Base-by-base conservation (phyloP, 2,888 invertebrate species). In the Synanthedon tipuliformis region DNA sequence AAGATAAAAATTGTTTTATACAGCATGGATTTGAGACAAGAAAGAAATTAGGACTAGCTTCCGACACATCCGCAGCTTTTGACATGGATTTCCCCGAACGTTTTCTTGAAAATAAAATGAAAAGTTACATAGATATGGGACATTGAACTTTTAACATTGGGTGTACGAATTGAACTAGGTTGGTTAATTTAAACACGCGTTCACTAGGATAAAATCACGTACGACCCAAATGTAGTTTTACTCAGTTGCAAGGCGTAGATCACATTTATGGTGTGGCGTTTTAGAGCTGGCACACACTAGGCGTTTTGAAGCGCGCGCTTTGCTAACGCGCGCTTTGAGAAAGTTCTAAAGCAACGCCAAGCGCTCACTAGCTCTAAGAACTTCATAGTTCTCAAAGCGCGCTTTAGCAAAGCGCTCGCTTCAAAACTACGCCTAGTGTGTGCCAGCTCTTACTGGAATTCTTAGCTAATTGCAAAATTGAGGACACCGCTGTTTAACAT, bases 121-220 rank as follows among this genome's bases (percentile, higher is more conserved):
- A 40, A 18, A 41, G 40, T 18, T 48, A 53, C 41, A 50, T 52
- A 41, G 52, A 40, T 53, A 18, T 27, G 50, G 27, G 49, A 54
- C 50, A 23, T 49, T 55, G 48, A 50, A 45, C 40, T 18, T 50
- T 16, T 51, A 52, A 49, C 51, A 45, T 4, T 50, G 53, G 40
- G 41, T 48, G 40, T 48, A 51, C 52, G 55, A 66, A 69, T 73
- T 73, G 71, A 72, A 68, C 23, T 41, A 41, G 52, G 49, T 54
- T 52, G 50, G 50, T 50, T 52, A 12, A 49, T 16, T 49, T 49
- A 18, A 45, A 45, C 66, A 64, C 60, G 66, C 64, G 63, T 56
- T 57, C 59, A 63, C 70, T 72, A 63, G 66, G 68, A 66, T 65
- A 61, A 57, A 64, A 75, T 75, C 78, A 80, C 78, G 79, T 78